These are phyloP conservation scores for Dynastes tityus DNA, from an alignment of 2,888 invertebrate genomes.

Conservation along the genomic window DNA sequence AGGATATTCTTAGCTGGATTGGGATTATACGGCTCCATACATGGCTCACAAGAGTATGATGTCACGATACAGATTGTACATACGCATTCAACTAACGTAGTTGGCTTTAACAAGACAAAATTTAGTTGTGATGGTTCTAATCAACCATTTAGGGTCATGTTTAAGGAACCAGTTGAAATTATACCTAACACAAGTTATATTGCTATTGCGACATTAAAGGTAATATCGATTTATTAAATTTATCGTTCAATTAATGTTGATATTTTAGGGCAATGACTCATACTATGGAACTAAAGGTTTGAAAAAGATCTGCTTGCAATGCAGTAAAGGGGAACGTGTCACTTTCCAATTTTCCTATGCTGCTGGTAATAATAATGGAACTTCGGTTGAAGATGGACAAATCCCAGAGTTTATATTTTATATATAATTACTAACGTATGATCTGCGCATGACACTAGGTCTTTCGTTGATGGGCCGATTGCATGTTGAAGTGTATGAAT, in stretches of 20 bases:
- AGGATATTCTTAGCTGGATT: constrained; percentile 88
- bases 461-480: too few species aligned
- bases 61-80: constrained; percentile 85
- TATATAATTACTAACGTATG: constrained; percentile 67
- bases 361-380: constrained; percentile 90
- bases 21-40: constrained; percentile 88
- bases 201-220: constrained; percentile 85
- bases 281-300: constrained; percentile 89
- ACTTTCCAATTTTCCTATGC: constrained; percentile 89
- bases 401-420: constrained; percentile 91
- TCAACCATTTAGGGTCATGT: constrained; percentile 85
- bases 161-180: constrained; percentile 89
- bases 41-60: constrained; percentile 84
- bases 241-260: neutral
- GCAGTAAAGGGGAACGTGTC: constrained; percentile 82
- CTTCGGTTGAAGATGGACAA: constrained; percentile 90
- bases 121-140: constrained; percentile 87
- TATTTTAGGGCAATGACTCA: constrained; percentile 85
- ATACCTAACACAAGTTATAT: constrained; percentile 85
- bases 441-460: neutral
- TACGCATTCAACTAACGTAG: constrained; percentile 81
- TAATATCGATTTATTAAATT: constrained; percentile 63
- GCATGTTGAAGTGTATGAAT: too few species aligned
- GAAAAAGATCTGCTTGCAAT: constrained; percentile 82
- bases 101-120: constrained; percentile 82